Percentiles rank a stretch among this genome's conserved stretches.
Conservation (phyloP, 2,888 invertebrate species). For the Ectemnius lituratus region DNA sequence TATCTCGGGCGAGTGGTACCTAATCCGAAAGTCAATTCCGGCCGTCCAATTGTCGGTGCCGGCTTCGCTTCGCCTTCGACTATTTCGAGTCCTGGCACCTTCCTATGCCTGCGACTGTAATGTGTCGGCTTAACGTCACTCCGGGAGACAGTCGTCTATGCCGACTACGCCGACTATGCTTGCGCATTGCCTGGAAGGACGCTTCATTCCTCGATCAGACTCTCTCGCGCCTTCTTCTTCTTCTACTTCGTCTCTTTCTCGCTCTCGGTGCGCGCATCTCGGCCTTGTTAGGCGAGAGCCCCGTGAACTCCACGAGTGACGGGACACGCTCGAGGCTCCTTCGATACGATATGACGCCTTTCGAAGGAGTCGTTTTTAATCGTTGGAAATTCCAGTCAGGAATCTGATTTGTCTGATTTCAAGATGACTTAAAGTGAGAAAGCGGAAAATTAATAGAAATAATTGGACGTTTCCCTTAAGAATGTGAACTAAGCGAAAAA, state of each 20-base stretch:
- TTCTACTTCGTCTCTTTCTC: no score
- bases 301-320: no score
- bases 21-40: constrained; percentile 32
- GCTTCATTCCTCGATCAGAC: not conserved
- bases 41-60: constrained; percentile 42
- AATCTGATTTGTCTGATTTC: no score
- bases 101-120: constrained; percentile 53
- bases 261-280: not conserved
- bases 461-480: no score
- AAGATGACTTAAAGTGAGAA: no score
- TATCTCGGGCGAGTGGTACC: not conserved
- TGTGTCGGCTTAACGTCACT: constrained; percentile 68
- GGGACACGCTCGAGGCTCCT: no score
- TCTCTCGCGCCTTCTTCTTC: no score
- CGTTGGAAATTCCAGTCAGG: no score
- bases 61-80: constrained; percentile 27
- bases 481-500: no score
- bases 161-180: constrained; percentile 21
- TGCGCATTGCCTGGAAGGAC: constrained; percentile 32
- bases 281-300: not conserved
- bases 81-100: constrained; percentile 30
- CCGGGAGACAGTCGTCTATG: constrained; percentile 57
- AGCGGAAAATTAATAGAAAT: no score
- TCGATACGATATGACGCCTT: no score
- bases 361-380: no score